Percentiles rank a stretch among this genome's conserved stretches.
Evolutionary conservation across 2,113 vertebrate genomes (phyloP).

Genomic region (Bostrychus sinensis): DNA sequence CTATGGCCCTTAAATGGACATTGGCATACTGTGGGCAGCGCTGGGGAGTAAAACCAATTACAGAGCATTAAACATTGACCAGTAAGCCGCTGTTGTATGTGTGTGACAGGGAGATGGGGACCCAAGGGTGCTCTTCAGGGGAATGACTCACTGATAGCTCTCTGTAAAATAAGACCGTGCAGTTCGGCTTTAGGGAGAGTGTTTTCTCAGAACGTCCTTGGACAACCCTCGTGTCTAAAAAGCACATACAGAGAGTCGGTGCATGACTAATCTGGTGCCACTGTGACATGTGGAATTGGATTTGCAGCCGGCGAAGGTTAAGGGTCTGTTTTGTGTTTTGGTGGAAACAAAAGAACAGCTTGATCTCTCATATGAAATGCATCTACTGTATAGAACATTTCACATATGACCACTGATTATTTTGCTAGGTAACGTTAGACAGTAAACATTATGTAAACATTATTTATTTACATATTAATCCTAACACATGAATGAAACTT

Average conservation of each 20-base stretch:
- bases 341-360: neutral
- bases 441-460: too few species aligned
- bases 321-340: constrained; percentile 31
- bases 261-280: constrained; percentile 49
- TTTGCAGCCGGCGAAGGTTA: constrained; percentile 41
- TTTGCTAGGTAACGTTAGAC: too few species aligned
- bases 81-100: constrained; percentile 39
- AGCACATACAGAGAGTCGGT: constrained; percentile 10
- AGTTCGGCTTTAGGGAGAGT: constrained; percentile 6
- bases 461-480: too few species aligned
- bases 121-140: constrained; percentile 38
- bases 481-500: constrained; percentile 18
- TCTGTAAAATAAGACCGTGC: constrained; percentile 48
- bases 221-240: constrained; percentile 9
- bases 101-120: constrained; percentile 26
- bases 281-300: constrained; percentile 57
- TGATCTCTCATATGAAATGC: neutral
- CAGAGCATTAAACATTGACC: constrained; percentile 54
- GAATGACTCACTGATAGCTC: constrained; percentile 56
- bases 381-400: neutral
- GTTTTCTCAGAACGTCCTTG: constrained; percentile 26
- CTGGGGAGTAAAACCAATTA: constrained; percentile 59
- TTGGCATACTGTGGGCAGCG: constrained; percentile 34
- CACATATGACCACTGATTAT: too few species aligned
- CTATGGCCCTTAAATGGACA: constrained; percentile 28